Percentiles rank a stretch among this genome's conserved stretches.
These are phyloP conservation scores for Apogon talboti DNA, from an alignment of 2,797 vertebrate genomes.

Conservation along the genomic window DNA sequence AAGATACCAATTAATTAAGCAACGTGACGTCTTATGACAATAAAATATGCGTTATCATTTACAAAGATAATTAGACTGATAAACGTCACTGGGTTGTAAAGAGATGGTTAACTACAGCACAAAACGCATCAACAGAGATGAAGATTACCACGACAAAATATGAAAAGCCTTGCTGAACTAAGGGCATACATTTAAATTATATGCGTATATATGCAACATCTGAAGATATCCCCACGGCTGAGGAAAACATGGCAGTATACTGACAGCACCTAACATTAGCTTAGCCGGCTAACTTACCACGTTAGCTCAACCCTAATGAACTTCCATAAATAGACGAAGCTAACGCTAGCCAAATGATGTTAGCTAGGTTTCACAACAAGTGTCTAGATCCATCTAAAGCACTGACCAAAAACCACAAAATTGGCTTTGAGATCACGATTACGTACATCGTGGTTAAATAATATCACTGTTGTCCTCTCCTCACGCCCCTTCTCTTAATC, in stretches of 20 bases:
- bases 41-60: not conserved
- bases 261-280: constrained; percentile 58
- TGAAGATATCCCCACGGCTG: constrained; percentile 5
- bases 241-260: constrained; percentile 46
- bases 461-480: accelerated
- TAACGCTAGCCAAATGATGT: constrained; percentile 55
- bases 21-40: not conserved
- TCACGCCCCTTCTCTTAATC: not conserved
- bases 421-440: not conserved
- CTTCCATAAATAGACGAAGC: constrained; percentile 71
- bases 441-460: accelerated
- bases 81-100: constrained; percentile 24
- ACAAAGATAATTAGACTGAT: constrained; percentile 2
- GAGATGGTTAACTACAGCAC: not conserved
- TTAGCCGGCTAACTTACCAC: constrained; percentile 53
- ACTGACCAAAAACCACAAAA: not conserved
- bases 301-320: constrained; percentile 63
- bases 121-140: not conserved
- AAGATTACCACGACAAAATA: no score
- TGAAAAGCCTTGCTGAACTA: no score
- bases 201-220: not conserved
- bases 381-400: not conserved
- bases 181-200: no score
- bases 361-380: constrained; percentile 59
- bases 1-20: not conserved